These are phyloP conservation scores for Boloria selene DNA, from an alignment of 2,888 invertebrate genomes.

Conservation along the genomic window DNA sequence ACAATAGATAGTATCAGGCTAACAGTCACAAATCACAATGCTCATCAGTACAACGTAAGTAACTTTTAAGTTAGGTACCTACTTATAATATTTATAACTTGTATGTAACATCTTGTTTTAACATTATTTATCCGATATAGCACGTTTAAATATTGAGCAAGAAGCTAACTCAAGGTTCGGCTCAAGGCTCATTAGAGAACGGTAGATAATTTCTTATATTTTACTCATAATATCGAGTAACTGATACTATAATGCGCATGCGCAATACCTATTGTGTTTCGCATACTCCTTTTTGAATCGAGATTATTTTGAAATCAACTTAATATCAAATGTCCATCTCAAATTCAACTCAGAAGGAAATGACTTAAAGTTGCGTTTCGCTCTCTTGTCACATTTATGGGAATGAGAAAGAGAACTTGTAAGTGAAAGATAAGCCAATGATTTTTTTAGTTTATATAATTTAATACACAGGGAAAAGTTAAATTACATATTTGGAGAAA, in stretches of 20 bases:
- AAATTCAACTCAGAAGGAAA: too few species aligned
- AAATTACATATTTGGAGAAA: background rate
- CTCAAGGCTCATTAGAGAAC: conserved; percentile 25
- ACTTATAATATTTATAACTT: too few species aligned
- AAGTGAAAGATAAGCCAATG: too few species aligned
- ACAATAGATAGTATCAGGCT: too few species aligned
- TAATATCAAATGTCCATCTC: too few species aligned
- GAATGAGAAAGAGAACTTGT: too few species aligned
- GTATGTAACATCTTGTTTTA: background rate
- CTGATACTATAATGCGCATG: background rate
- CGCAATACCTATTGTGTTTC: conserved; percentile 1
- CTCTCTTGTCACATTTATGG: too few species aligned
- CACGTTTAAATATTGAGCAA: conserved; percentile 19
- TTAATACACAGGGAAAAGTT: background rate
- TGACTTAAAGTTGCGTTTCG: too few species aligned
- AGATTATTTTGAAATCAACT: too few species aligned
- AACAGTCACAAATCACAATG: too few species aligned
- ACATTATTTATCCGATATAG: background rate
- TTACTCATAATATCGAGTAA: conserved; percentile 8
- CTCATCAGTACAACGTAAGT: too few species aligned
- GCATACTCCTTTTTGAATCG: background rate
- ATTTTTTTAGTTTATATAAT: background rate
- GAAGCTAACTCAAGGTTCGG: conserved; percentile 6
- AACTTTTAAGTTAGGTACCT: too few species aligned
- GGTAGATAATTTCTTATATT: conserved; percentile 18